Evolutionary conservation across 2,113 vertebrate species (phyloP).

Genomic region (Terrapene triunguis): DNA sequence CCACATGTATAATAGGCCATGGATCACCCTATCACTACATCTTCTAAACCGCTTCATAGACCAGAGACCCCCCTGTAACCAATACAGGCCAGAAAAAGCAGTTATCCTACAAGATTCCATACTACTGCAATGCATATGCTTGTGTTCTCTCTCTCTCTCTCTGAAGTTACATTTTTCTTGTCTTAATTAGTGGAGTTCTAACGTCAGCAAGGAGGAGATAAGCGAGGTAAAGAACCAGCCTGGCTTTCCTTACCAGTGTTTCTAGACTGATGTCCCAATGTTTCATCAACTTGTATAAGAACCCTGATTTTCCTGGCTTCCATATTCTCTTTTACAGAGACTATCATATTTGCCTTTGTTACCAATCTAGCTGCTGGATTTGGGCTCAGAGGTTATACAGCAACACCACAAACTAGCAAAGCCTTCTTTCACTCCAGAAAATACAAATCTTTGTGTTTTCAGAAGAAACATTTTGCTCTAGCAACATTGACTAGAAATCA

Average conservation of each 20-base stretch:
- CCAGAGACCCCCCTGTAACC: background rate
- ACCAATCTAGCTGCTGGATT: background rate
- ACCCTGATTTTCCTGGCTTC: background rate
- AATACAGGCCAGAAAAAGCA: background rate
- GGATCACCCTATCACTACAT: background rate
- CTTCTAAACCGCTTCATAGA: background rate
- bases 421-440: too few species aligned
- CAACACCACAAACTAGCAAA: too few species aligned
- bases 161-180: background rate
- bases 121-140: background rate
- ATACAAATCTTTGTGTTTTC: background rate
- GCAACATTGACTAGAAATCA: background rate
- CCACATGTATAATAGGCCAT: background rate
- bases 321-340: background rate
- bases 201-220: background rate
- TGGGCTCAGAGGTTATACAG: background rate
- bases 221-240: background rate
- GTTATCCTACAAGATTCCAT: background rate
- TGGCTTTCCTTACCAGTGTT: background rate
- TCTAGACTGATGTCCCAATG: background rate
- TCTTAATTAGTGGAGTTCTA: background rate
- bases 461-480: background rate
- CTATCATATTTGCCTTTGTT: background rate
- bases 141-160: fast-evolving
- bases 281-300: background rate